Percentiles rank a stretch among this genome's conserved stretches.
These are phyloP conservation scores for Palythoa grandiflora DNA, from an alignment of 92 coral and sea anemone species.

Conservation along the genomic window DNA sequence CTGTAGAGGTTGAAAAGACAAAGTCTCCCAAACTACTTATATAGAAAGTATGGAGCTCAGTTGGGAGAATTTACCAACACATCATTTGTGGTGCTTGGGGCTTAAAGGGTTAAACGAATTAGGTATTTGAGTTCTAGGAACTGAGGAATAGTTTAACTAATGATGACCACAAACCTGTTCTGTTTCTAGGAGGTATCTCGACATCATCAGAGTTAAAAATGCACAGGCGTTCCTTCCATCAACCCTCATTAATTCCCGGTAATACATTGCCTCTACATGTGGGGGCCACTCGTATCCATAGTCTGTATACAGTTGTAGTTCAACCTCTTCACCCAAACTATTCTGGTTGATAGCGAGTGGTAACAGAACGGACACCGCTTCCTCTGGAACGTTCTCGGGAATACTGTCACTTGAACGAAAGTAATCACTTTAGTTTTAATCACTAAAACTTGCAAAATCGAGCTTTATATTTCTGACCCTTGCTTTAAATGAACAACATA, in stretches of 20 bases:
- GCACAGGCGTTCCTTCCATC: constrained; percentile 19
- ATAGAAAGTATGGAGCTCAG: too few relatives aligned
- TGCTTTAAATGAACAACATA: too few relatives aligned
- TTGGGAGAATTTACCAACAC: too few relatives aligned
- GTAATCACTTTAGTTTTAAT: too few relatives aligned
- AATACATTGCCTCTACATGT: not conserved
- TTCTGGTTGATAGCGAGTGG: constrained; percentile 1
- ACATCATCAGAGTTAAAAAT: not conserved
- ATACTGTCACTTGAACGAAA: not conserved
- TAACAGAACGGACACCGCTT: not conserved
- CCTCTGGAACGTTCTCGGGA: not conserved
- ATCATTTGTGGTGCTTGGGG: too few relatives aligned
- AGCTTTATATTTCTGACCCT: too few relatives aligned
- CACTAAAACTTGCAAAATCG: too few relatives aligned
- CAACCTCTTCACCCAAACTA: not conserved
- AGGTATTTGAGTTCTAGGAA: not conserved
- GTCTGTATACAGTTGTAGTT: not conserved
- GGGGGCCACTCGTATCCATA: constrained; percentile 14
- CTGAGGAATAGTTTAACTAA: not conserved
- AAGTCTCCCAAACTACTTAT: too few relatives aligned
- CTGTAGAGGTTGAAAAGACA: too few relatives aligned
- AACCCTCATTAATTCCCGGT: not conserved
- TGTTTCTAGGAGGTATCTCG: not conserved
- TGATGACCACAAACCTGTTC: constrained; percentile 3
- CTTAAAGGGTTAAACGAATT: not conserved